phyloP scores from a whole-genome alignment of 2,797 vertebrate genomes.

The Furcifer pardalis region DNA sequence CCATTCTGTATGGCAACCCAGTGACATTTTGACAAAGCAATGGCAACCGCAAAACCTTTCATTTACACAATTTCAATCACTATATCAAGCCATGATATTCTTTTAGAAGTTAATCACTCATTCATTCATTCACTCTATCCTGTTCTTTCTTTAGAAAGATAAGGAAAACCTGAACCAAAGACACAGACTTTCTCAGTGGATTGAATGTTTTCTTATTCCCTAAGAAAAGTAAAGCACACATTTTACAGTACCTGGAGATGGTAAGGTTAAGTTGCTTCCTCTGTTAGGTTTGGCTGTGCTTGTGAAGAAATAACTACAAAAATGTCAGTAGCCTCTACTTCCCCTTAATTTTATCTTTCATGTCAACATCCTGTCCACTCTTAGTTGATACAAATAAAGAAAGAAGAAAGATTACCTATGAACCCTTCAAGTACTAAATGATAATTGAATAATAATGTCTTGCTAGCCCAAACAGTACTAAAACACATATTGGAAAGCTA shows the following conservation, averaged over 20 bases:
- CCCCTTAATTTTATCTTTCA: conserved; percentile 36
- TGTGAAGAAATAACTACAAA: conserved; percentile 50
- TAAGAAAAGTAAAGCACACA: not conserved
- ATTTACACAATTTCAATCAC: not conserved
- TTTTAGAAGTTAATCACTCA: not conserved
- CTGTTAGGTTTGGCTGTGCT: conserved; percentile 12
- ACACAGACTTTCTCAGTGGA: not conserved
- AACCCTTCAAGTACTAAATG: not conserved
- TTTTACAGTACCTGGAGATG: conserved; percentile 62
- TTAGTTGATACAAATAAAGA: not conserved
- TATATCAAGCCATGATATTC: not conserved
- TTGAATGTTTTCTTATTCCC: not conserved
- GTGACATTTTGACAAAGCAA: not conserved
- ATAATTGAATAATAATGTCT: not conserved
- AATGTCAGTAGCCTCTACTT: conserved; percentile 31
- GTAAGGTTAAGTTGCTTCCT: conserved; percentile 35
- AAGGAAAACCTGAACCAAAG: not conserved
- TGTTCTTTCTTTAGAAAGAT: not conserved
- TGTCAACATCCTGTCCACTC: conserved; percentile 30
- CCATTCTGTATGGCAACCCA: not conserved
- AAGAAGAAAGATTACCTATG: not conserved
- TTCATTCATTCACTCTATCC: not conserved
- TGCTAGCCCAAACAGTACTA: too few relatives aligned
- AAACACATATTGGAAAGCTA: too few relatives aligned
- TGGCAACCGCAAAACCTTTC: too few relatives aligned